These are phyloP conservation scores for Pipistrellus pygmaeus DNA, from an alignment of 2,797 vertebrate genomes.

Conservation along the genomic window DNA sequence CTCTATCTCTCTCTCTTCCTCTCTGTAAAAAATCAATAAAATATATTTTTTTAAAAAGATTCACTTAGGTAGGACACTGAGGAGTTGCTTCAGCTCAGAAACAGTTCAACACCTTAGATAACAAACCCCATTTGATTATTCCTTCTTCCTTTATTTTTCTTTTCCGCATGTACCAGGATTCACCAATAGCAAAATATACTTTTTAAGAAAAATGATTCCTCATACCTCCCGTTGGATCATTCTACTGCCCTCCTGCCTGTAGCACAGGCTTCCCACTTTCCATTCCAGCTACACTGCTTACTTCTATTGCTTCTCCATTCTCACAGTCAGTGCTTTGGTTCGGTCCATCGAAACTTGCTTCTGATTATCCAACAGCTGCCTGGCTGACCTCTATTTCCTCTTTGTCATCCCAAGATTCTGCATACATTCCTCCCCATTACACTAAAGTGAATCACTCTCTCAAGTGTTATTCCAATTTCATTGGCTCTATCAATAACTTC, in stretches of 20 bases:
- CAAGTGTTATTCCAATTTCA: background rate
- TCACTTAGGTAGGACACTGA: background rate
- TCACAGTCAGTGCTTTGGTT: background rate
- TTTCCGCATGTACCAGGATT: background rate
- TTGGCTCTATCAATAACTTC: background rate
- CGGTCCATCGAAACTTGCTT: background rate
- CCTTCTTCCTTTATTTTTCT: background rate
- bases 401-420: background rate
- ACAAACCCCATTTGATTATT: background rate
- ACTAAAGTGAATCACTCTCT: background rate
- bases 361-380: background rate
- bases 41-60: no score
- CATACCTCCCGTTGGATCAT: background rate
- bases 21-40: no score
- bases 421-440: background rate
- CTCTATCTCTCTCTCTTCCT: no score
- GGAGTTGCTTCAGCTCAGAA: background rate
- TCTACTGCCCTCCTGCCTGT: background rate
- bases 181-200: background rate
- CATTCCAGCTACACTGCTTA: fast-evolving
- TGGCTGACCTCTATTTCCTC: background rate
- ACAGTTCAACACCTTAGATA: background rate
- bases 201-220: background rate
- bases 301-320: background rate
- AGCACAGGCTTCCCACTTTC: background rate